A percentile compares a stretch with the other conserved stretches of the same genome.
Evolutionary conservation across 2,797 vertebrate genomes (phyloP).

Genomic region (Anguilla marmorata): DNA sequence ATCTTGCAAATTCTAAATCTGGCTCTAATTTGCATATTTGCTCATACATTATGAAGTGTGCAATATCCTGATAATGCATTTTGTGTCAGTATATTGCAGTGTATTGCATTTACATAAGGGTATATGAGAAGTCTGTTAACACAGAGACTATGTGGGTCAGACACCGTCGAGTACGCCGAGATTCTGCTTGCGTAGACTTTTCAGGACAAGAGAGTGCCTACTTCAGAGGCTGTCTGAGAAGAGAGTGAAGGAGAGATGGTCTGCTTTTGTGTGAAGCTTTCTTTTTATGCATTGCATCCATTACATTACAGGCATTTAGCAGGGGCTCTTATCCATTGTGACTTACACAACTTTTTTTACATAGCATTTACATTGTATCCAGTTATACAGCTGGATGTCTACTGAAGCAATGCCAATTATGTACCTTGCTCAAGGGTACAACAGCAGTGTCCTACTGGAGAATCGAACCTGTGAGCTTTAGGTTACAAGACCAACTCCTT

Average conservation of each 20-base stretch:
- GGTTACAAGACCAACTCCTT: too few species aligned
- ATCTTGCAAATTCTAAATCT: background rate
- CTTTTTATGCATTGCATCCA: background rate
- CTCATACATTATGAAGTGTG: background rate
- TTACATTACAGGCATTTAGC: too few species aligned
- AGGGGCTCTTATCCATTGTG: too few species aligned
- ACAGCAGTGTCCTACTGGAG: too few species aligned
- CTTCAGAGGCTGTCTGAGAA: background rate
- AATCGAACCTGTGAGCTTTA: too few species aligned
- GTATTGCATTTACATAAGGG: too few species aligned
- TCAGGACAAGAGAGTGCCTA: background rate
- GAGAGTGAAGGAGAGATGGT: background rate
- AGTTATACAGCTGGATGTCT: too few species aligned
- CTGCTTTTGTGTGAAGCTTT: constrained; percentile 15
- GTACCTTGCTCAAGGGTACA: too few species aligned
- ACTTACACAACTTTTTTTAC: too few species aligned
- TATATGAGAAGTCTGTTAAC: background rate
- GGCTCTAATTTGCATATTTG: background rate
- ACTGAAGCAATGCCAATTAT: too few species aligned
- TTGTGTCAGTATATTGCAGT: background rate
- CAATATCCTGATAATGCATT: background rate
- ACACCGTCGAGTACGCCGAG: background rate
- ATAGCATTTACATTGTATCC: too few species aligned
- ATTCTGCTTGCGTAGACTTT: background rate
- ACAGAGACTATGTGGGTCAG: background rate